Conservation (phyloP, 2,797 vertebrate species). For the Chaetophractus vellerosus region DNA sequence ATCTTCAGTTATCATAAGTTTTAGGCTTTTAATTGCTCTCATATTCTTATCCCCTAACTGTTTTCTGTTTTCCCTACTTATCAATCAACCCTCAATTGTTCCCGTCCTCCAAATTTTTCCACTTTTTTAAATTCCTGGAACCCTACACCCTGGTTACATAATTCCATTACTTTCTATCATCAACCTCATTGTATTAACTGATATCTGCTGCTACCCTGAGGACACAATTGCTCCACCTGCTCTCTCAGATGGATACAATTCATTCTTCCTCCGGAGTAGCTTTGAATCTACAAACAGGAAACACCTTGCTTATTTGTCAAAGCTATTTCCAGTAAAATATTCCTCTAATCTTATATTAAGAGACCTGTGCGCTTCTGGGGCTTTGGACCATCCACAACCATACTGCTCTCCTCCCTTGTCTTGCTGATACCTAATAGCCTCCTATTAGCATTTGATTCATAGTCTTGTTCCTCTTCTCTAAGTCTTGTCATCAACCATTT, state of each 20-base stretch:
- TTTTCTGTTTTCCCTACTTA: neutral
- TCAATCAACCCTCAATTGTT: neutral
- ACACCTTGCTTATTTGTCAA: neutral
- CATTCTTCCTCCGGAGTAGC: constrained; percentile 15
- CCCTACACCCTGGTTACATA: neutral
- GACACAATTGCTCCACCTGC: neutral
- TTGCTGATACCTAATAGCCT: neutral
- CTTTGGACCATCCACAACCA: neutral
- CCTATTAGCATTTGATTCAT: neutral
- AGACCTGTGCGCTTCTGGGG: neutral
- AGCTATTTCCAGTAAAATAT: neutral
- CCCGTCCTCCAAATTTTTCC: neutral
- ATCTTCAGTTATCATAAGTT: neutral
- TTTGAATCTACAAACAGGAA: constrained; percentile 1
- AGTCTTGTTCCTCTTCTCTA: neutral
- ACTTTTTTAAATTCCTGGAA: neutral
- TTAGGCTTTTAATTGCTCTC: neutral
- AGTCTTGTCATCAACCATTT: neutral
- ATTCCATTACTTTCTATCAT: constrained; percentile 13
- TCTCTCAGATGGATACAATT: neutral
- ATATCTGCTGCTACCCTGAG: neutral
- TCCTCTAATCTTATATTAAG: neutral
- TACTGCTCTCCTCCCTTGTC: neutral
- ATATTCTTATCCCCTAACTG: neutral
- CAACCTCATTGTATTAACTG: neutral